A percentile compares a stretch with the other conserved stretches of the same genome.
phyloP scores from a whole-genome alignment of 2,888 invertebrate species.

The Scaptomyza parva region DNA sequence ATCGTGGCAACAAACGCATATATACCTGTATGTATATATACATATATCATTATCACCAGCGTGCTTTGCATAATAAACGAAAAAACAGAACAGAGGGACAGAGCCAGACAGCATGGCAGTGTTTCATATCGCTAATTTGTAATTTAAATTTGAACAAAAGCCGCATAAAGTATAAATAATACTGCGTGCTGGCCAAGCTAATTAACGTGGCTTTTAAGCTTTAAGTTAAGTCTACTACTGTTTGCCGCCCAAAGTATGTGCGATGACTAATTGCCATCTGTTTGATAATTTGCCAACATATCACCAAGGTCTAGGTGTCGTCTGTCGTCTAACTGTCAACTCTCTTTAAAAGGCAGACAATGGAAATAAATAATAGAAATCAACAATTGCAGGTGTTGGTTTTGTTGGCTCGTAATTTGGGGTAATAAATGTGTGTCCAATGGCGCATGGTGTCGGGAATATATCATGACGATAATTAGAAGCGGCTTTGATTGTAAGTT shows the following conservation, averaged over 20 bases:
- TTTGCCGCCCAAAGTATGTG: background rate
- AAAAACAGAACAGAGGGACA: background rate
- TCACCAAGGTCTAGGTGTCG: conserved; percentile 33
- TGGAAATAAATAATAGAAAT: conserved; percentile 28
- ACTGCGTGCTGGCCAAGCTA: conserved; percentile 46
- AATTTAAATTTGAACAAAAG: conserved; percentile 58
- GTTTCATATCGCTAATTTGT: conserved; percentile 65
- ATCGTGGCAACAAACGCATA: conserved; percentile 35
- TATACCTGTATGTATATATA: conserved; percentile 1
- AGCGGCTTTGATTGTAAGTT: background rate
- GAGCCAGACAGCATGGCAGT: conserved; percentile 71
- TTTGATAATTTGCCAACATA: conserved; percentile 27
- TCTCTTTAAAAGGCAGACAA: conserved; percentile 40
- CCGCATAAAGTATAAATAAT: conserved; percentile 20
- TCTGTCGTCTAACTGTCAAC: conserved; percentile 58
- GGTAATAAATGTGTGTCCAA: conserved; percentile 49
- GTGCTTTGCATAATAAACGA: conserved; percentile 75
- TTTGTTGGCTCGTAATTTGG: conserved; percentile 66
- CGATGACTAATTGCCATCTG: conserved; percentile 36
- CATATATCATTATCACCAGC: conserved; percentile 54
- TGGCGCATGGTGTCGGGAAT: conserved; percentile 50
- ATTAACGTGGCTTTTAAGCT: conserved; percentile 44
- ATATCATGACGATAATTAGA: conserved; percentile 35
- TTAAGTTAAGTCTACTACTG: conserved; percentile 29
- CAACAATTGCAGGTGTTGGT: conserved; percentile 47